phyloP scores from a whole-genome alignment of 1,140 invertebrate species.

The Spodoptera litura region DNA sequence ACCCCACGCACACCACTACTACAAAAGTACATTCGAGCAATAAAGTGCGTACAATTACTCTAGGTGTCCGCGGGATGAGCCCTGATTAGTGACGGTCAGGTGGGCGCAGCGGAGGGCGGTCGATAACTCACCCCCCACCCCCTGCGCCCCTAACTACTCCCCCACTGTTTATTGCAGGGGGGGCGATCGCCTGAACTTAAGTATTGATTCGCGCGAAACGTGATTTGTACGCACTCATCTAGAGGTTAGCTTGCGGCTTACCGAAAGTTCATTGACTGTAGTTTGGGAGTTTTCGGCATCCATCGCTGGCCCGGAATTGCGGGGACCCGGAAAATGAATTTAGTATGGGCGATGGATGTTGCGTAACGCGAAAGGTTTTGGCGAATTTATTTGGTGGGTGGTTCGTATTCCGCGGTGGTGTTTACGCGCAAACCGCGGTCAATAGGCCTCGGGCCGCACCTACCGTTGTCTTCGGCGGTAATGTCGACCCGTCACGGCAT shows the following conservation, averaged over 20 bases:
- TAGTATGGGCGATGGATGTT: slow-evolving; percentile 42
- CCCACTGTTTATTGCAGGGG: slow-evolving; percentile 79
- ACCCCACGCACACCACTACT: slow-evolving; percentile 37
- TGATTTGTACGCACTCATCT: slow-evolving; percentile 86
- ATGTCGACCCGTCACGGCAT: slow-evolving; percentile 78
- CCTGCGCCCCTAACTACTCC: slow-evolving; percentile 67
- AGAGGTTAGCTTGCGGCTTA: slow-evolving; percentile 67
- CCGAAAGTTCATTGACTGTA: slow-evolving; percentile 51
- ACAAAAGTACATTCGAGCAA: slow-evolving; percentile 58
- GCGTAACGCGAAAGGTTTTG: background rate
- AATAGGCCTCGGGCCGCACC: slow-evolving; percentile 78
- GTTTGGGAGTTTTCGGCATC: slow-evolving; percentile 50
- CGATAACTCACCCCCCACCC: slow-evolving; percentile 68
- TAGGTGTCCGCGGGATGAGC: slow-evolving; percentile 83
- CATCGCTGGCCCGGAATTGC: slow-evolving; percentile 51
- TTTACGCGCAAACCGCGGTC: slow-evolving; percentile 79
- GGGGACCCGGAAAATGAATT: background rate
- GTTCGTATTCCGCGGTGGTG: slow-evolving; percentile 63
- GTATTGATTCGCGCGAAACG: slow-evolving; percentile 86
- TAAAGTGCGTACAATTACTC: slow-evolving; percentile 76
- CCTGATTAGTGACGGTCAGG: slow-evolving; percentile 85
- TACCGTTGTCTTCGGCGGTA: slow-evolving; percentile 75
- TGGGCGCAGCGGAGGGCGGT: slow-evolving; percentile 70
- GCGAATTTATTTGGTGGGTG: slow-evolving; percentile 32
- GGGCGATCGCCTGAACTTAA: slow-evolving; percentile 84